These are phyloP conservation scores for Fregata magnificens DNA, from an alignment of 2,113 vertebrate genomes.

Conservation along the genomic window DNA sequence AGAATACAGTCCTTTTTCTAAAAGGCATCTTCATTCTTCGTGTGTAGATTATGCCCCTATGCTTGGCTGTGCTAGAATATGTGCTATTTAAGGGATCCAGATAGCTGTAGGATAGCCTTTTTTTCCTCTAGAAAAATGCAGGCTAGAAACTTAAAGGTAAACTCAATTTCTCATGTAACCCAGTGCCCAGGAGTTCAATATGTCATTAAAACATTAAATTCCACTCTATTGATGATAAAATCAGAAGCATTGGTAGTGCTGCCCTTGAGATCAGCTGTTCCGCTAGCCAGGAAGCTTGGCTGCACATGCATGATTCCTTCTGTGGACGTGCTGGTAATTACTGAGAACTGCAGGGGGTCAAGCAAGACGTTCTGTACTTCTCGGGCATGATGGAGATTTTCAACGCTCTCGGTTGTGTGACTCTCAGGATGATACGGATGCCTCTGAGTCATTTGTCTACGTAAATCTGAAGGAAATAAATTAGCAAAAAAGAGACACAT, in stretches of 20 bases:
- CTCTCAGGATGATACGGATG: background rate
- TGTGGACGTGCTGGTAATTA: background rate
- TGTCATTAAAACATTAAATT: background rate
- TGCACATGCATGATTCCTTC: rapidly evolving
- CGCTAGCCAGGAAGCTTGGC: background rate
- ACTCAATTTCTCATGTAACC: background rate
- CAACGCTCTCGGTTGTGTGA: background rate
- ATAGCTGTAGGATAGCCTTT: background rate
- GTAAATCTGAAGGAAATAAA: background rate
- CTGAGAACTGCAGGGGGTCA: background rate
- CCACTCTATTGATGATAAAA: background rate
- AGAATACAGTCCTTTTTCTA: background rate
- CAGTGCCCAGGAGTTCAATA: background rate
- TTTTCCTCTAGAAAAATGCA: background rate
- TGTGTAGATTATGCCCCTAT: too few relatives aligned
- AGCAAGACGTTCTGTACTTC: background rate
- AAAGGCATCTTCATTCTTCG: background rate
- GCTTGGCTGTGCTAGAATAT: background rate
- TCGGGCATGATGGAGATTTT: background rate
- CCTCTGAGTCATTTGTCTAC: background rate
- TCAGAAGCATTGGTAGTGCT: background rate
- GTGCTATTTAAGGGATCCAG: background rate
- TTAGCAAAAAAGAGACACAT: background rate
- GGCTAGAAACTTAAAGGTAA: background rate
- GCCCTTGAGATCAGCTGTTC: background rate